These are phyloP conservation scores for Phoebastria nigripes DNA, from an alignment of 2,797 vertebrate genomes.

Conservation along the genomic window DNA sequence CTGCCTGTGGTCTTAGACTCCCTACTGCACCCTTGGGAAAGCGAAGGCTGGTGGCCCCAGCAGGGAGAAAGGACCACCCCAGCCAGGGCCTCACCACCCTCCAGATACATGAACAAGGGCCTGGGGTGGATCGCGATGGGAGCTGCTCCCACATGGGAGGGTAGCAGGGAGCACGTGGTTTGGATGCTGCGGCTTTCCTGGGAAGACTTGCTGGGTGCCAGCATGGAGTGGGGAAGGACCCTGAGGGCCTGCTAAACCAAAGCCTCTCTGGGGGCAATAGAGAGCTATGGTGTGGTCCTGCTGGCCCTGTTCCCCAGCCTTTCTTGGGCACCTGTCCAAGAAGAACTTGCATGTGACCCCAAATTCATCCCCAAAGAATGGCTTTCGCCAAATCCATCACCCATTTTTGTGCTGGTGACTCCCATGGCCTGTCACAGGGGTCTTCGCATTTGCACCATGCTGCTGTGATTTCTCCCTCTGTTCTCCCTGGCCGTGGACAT, in stretches of 20 bases:
- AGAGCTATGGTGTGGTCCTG: neutral
- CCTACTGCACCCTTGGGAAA: neutral
- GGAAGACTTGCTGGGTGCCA: neutral
- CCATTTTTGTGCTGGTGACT: neutral
- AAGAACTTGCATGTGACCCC: neutral
- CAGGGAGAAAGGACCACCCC: neutral
- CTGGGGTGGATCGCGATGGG: neutral
- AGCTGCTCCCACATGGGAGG: neutral
- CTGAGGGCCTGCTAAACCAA: neutral
- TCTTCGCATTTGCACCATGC: neutral
- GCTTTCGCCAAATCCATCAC: neutral
- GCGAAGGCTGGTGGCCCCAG: neutral
- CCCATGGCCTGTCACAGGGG: neutral
- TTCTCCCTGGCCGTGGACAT: neutral
- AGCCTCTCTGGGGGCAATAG: neutral
- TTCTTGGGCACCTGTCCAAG: neutral
- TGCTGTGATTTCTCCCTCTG: neutral
- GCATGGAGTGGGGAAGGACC: neutral
- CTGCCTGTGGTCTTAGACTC: neutral
- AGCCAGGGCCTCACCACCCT: neutral
- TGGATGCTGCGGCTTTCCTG: neutral
- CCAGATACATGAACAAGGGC: neutral
- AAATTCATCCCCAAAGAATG: rapidly evolving
- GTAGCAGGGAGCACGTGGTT: neutral
- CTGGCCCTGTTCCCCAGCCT: neutral